A percentile compares a stretch with the other conserved stretches of the same genome.
Evolutionary conservation across 2,888 invertebrate genomes (phyloP).

Genomic region (Acanthosoma haemorrhoidale): DNA sequence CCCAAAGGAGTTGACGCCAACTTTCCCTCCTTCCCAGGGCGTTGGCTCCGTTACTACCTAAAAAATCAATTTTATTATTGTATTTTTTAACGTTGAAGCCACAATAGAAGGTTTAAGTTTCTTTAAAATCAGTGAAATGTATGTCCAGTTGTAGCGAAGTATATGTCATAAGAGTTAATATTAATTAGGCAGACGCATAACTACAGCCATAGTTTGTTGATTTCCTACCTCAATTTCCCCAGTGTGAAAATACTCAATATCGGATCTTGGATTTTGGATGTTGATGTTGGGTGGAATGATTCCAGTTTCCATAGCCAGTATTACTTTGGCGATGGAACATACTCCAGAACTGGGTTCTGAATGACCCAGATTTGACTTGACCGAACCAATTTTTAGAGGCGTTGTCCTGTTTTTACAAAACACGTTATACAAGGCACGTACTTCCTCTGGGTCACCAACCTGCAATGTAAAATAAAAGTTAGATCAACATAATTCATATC

Average conservation of each 20-base stretch:
- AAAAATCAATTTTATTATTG: not conserved
- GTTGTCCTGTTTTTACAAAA: conserved; percentile 68
- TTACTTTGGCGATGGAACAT: conserved; percentile 74
- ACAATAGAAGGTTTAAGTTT: not conserved
- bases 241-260: conserved; percentile 54
- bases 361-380: conserved; percentile 93
- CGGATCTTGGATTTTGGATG: conserved; percentile 56
- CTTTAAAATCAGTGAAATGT: not conserved
- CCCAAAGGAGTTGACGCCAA: conserved; percentile 86
- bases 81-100: not conserved
- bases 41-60: conserved; percentile 68
- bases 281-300: conserved; percentile 82
- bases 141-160: not conserved
- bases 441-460: conserved; percentile 89
- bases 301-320: conserved; percentile 75
- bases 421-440: conserved; percentile 72
- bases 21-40: conserved; percentile 65
- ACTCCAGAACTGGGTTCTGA: conserved; percentile 81
- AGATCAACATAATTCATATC: too few relatives aligned
- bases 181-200: too few relatives aligned
- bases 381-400: conserved; percentile 78
- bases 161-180: not conserved
- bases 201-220: too few relatives aligned
- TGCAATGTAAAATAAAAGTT: too few relatives aligned
- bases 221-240: conserved; percentile 49